Base-by-base conservation (phyloP, 2,113 vertebrate species). In the Pleuronectes platessa region DNA sequence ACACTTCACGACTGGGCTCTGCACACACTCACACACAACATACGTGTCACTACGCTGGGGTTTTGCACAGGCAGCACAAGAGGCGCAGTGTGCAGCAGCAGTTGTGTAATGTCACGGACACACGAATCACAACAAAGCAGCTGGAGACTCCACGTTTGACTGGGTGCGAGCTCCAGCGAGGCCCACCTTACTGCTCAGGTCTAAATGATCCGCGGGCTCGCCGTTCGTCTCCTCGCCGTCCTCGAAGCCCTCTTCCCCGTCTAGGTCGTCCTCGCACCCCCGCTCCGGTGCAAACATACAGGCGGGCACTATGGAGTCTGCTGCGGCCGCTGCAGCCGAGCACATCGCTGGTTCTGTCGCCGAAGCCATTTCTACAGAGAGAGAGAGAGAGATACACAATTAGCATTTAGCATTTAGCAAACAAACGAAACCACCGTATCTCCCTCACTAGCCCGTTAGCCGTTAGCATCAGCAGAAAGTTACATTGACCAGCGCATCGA, bases 181-280 rank as follows among this genome's bases (percentile, higher is more conserved):
- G 94, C 95, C 95, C 94, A 97, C 97, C 96, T 98, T 98, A 82
- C 94, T 96, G 85, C 95, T 97, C 70, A 97, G 92, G 84, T 98
- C 95, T 81, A 97, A 85, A 83, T 96, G 83, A 89, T 91, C 92
- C 88, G 12, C 95, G 71, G 94, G 85, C 82, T 96, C 95, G 72
- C 95, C 95, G 83, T 97, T 96, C 20, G 78, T 71, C 2, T 27
- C 81, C 20, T 89, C 92, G 68, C 85, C 77, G 90, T 87, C 88
- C 9, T 90, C 91, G 4, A 73, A 89, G 83, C 47, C 31, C 49
- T 91, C 91, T 67, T 14, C 76, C 7, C 70, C 82, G 71, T 66
- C 49, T 5, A 60, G 81, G 90, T 94, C 82, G 71, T 93, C 90
- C 75, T 88, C 6, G 93, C 92, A 79, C 84, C 94, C 89, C 91